Base-by-base conservation (phyloP, 2,797 vertebrate species). In the Microchirus variegatus region DNA sequence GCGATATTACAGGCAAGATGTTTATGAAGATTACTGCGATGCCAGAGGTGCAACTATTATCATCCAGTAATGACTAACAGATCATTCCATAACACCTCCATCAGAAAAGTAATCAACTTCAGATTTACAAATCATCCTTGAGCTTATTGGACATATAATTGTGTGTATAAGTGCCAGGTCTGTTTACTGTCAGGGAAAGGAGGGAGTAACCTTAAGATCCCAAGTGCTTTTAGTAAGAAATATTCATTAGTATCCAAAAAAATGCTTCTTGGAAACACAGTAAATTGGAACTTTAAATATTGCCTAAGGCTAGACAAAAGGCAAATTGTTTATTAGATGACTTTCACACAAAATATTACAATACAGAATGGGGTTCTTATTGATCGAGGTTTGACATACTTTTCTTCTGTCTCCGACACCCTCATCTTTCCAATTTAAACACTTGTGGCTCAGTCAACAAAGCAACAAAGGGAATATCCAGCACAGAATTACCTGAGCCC, bases 401-500 rank as follows among this genome's bases (percentile, higher is more conserved):
- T 47, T 51, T 48, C 44, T 37, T 49, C 71, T 11, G 50, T 65
- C 54, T 60, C 44, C 46, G 14, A 11, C 45, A 45, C 55, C 40
- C 15, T 31, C 56, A 26, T 11, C 48, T 38, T 48, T 49, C 45
- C 52, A 62, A 55, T 77, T 73, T 63, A 51, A 57, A 40, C 59
- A 63, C 12, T 67, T 35, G 0, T 41, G 70, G 50, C 48, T 68
- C 57, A 59, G 26, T 53, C 53, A 84, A 87, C 88, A 89, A 89
- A 87, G 82, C 53, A 84, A 87, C 88, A 89, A 89, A 87, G 82
- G 63, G 74, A 86, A 82, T 16, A 70, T 71, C 73, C 70, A 75
- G 40, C 53, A 64, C 31, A 31, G 31, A 31, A 61, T 77, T 75
- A 81, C 73, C 67, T 70, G 74, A 58, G 60, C 22, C 17, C 43